These are phyloP conservation scores for Grantiella picta DNA, from an alignment of 2,113 vertebrate species.

Conservation along the genomic window DNA sequence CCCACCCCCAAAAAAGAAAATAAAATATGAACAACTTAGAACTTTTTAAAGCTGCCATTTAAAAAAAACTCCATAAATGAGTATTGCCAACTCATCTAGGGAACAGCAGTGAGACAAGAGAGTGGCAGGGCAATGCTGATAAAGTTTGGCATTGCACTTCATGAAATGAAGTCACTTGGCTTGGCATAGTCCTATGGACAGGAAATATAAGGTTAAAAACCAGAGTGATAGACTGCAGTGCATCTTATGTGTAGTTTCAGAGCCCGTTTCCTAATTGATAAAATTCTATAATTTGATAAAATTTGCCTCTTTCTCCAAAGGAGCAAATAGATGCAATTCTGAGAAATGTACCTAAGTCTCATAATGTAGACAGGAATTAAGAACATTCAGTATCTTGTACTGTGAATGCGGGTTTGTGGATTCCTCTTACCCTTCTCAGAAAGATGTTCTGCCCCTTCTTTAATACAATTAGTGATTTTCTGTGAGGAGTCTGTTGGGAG, in stretches of 20 bases:
- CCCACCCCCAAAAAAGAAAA: background rate
- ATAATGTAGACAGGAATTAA: background rate
- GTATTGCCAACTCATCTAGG: background rate
- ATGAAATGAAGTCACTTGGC: background rate
- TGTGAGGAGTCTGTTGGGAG: background rate
- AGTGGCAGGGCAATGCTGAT: background rate
- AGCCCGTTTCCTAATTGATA: background rate
- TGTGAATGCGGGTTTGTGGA: background rate
- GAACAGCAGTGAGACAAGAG: background rate
- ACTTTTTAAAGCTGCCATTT: background rate
- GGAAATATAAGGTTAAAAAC: background rate
- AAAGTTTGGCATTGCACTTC: background rate
- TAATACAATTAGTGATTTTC: background rate
- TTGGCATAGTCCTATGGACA: background rate
- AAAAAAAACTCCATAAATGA: background rate
- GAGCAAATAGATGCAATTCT: background rate
- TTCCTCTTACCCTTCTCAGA: background rate
- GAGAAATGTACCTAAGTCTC: background rate
- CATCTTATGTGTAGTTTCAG: background rate
- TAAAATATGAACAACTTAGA: background rate
- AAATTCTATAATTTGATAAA: background rate
- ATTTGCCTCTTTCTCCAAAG: background rate
- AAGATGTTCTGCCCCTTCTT: background rate
- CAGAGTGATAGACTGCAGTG: background rate
- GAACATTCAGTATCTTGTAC: background rate